Percentiles rank a stretch among this genome's conserved stretches.
These are phyloP conservation scores for Urocitellus parryii DNA, from an alignment of 2,113 vertebrate species.

Conservation along the genomic window DNA sequence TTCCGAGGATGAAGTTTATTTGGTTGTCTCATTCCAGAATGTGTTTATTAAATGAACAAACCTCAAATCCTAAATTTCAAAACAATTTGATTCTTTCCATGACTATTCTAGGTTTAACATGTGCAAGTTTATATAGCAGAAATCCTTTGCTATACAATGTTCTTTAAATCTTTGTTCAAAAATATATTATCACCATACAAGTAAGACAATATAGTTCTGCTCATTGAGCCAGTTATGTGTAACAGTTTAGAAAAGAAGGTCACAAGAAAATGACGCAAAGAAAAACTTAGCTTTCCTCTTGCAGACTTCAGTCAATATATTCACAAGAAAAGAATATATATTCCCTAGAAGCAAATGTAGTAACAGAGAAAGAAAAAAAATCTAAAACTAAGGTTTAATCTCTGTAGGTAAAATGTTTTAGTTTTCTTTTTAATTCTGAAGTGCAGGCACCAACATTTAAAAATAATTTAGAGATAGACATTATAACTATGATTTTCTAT, in stretches of 20 bases:
- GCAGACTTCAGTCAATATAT: background rate
- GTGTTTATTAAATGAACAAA: background rate
- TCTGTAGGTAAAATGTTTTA: background rate
- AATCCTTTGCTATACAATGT: background rate
- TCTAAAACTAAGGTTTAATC: background rate
- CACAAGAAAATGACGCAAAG: background rate
- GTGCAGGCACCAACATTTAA: background rate
- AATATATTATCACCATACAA: background rate
- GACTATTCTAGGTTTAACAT: background rate
- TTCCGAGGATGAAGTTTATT: background rate
- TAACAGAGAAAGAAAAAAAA: background rate
- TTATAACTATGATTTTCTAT: background rate
- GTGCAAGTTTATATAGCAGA: background rate
- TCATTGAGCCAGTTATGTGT: background rate
- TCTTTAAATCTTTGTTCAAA: conserved; percentile 6
- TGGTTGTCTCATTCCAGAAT: background rate
- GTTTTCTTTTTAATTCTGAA: conserved; percentile 40
- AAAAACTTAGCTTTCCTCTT: background rate
- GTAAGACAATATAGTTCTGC: background rate
- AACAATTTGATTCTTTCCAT: background rate
- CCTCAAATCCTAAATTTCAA: background rate
- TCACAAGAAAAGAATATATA: background rate
- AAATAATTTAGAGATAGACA: conserved; percentile 14
- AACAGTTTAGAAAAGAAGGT: background rate
- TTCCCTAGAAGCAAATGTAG: background rate